Percentiles rank a stretch among this genome's conserved stretches.
Conservation (phyloP, 1,140 invertebrate genomes). For the Drosophila sucinea region DNA sequence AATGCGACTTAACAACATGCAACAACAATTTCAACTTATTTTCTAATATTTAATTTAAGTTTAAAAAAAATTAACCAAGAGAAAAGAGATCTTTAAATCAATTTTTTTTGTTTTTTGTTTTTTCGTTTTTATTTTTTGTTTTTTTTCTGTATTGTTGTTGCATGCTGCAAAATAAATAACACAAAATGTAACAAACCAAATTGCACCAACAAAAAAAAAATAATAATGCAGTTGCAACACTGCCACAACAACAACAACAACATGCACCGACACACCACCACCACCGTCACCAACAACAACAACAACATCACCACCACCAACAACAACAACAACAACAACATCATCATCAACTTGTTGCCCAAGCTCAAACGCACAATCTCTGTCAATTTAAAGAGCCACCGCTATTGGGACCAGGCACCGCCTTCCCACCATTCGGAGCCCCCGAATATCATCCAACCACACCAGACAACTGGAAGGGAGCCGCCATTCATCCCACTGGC, state of each 20-base stretch:
- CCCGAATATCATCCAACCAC: conserved; percentile 82
- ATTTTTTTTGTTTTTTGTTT: conserved; percentile 39
- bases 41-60: conserved; percentile 42
- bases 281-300: conserved; percentile 44
- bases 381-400: conserved; percentile 83
- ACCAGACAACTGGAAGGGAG: conserved; percentile 81
- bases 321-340: conserved; percentile 59
- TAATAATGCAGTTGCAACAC: conserved; percentile 60
- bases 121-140: conserved; percentile 56
- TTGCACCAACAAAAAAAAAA: conserved; percentile 32
- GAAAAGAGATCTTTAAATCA: conserved; percentile 5
- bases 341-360: conserved; percentile 72
- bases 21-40: conserved; percentile 57
- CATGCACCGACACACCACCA: conserved; percentile 47
- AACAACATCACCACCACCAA: conserved; percentile 50
- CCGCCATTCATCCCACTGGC: conserved; percentile 78
- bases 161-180: conserved; percentile 51
- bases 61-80: conserved; percentile 22
- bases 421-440: conserved; percentile 80
- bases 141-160: conserved; percentile 62
- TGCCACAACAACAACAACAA: conserved; percentile 54
- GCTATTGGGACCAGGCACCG: conserved; percentile 81
- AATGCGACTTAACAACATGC: conserved; percentile 39
- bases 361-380: conserved; percentile 82
- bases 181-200: conserved; percentile 8